These are phyloP conservation scores for Brachyptera putata DNA, from an alignment of 2,888 invertebrate genomes.

Conservation along the genomic window DNA sequence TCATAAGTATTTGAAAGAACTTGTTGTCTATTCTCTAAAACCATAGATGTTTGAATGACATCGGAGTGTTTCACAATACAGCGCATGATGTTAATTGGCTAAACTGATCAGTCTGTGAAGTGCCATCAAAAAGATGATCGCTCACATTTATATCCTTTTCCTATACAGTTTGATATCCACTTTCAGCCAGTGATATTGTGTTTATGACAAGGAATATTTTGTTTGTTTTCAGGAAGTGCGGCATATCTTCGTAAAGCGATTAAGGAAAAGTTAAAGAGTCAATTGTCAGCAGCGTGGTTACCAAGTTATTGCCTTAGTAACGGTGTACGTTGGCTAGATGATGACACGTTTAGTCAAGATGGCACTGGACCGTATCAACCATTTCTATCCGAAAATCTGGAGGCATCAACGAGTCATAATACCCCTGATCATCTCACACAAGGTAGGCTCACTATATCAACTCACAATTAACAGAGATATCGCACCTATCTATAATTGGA, in stretches of 20 bases:
- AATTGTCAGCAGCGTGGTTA: conserved; percentile 55
- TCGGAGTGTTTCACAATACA: too few species aligned
- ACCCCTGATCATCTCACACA: background rate
- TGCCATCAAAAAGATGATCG: too few species aligned
- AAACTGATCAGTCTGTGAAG: too few species aligned
- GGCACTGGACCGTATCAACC: conserved; percentile 28
- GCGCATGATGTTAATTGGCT: too few species aligned
- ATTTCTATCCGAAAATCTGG: conserved; percentile 33
- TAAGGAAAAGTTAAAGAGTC: conserved; percentile 32
- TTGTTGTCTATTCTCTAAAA: too few species aligned
- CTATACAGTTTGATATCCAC: too few species aligned
- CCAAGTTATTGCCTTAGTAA: conserved; percentile 56
- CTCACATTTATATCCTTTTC: too few species aligned
- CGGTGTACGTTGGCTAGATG: conserved; percentile 44
- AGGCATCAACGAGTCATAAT: background rate
- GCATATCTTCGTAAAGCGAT: conserved; percentile 42
- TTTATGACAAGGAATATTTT: too few species aligned
- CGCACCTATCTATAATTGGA: too few species aligned
- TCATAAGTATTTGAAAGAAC: too few species aligned
- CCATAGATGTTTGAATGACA: too few species aligned
- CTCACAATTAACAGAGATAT: too few species aligned
- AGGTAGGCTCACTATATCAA: background rate
- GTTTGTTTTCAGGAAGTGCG: conserved; percentile 39
- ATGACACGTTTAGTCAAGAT: conserved; percentile 38
- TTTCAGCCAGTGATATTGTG: background rate